These are phyloP conservation scores for Ectropis crepuscularia DNA, from an alignment of 2,888 invertebrate genomes.

Conservation along the genomic window DNA sequence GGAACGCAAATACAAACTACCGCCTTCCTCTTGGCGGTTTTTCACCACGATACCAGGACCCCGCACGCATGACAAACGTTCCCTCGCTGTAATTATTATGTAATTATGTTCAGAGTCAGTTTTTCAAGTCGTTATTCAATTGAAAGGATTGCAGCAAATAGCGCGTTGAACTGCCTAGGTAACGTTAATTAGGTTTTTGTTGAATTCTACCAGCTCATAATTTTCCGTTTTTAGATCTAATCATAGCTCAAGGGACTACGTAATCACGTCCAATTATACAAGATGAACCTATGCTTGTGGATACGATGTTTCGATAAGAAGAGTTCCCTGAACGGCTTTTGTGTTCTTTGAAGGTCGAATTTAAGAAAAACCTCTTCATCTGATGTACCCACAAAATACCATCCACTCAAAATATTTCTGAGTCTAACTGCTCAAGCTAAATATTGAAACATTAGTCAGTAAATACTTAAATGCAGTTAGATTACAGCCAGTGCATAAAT, in stretches of 20 bases:
- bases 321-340: no score
- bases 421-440: no score
- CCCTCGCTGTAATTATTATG: constrained; percentile 52
- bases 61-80: constrained; percentile 53
- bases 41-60: constrained; percentile 56
- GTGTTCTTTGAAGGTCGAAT: no score
- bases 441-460: no score
- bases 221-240: not conserved
- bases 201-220: not conserved
- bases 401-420: no score
- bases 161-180: constrained; percentile 37
- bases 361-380: no score
- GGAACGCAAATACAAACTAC: constrained; percentile 68
- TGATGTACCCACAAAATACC: no score
- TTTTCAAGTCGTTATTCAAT: constrained; percentile 50
- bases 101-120: constrained; percentile 46
- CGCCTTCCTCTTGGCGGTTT: constrained; percentile 67
- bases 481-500: not conserved
- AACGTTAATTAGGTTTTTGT: constrained; percentile 30
- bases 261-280: no score
- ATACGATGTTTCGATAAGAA: no score
- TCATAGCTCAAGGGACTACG: not conserved
- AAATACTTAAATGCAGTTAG: no score
- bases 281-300: no score
- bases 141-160: constrained; percentile 38